Base-by-base conservation (phyloP, 2,113 vertebrate genomes). In the Tiliqua scincoides region DNA sequence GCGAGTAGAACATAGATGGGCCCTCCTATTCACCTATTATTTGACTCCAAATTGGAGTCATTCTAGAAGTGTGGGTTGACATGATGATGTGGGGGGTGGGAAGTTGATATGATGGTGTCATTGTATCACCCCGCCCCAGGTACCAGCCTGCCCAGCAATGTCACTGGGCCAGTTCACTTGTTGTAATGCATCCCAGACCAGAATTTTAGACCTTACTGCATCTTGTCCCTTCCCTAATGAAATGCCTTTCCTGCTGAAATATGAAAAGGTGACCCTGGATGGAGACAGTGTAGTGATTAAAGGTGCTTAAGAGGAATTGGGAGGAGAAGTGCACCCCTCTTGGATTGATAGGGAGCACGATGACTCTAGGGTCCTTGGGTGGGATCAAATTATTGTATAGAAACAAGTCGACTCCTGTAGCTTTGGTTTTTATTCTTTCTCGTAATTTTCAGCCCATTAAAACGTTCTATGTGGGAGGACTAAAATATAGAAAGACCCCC, bases 401-500 rank as follows among this genome's bases (percentile, higher is more conserved):
- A 8, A 30, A 25, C 63, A 65, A 48, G 63, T 65, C 30, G 63
- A 30, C 9, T 30, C 25, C 63, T 65, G 63, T 17, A 91, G 67
- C 21, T 40, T 57, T 76, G 86, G 82, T 71, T 84, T 87, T 82
- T 87, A 20, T 1, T 6, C 77, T 52, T 14, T 71, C 27, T 65
- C 54, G 67, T 73, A 71, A 35, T 79, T 78, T 91, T 92, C 93
- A 91, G 27, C 88, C 78, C 90, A 15, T 12, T 62, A 32, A 80
- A 87, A 89, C 83, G 78, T 90, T n/a, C 93, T 25, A 84, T 59
- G 23, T 54, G 83, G 61, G 84, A 21, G 92, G 79, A 27, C 30
- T 79, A 91, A 90, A 73, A 79, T 85, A 83, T 73, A 84, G 84
- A 81, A 67, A 80, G 82, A 89, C 87, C 73, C 93, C n/a, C 57